A percentile compares a stretch with the other conserved stretches of the same genome.
Conservation (phyloP, 2,888 invertebrate species). For the Drosophila seclusa region DNA sequence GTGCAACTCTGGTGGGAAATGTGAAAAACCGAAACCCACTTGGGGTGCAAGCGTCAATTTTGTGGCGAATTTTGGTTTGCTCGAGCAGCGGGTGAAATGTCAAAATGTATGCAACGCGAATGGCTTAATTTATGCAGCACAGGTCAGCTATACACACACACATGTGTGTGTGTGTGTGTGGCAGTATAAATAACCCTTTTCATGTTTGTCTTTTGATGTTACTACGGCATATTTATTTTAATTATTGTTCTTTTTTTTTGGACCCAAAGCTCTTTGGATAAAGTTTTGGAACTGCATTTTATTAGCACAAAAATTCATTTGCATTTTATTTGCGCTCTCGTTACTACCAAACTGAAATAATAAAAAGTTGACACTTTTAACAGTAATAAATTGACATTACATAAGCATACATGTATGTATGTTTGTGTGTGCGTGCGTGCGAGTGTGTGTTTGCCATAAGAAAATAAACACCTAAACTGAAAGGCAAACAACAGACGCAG, state of each 20-base stretch:
- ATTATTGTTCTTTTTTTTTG: conserved; percentile 30
- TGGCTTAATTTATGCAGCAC: conserved; percentile 66
- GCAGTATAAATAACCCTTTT: conserved; percentile 65
- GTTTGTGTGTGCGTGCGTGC: conserved; percentile 8
- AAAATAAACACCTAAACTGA: conserved; percentile 62
- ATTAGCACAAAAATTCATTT: conserved; percentile 76
- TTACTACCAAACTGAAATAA: conserved; percentile 19
- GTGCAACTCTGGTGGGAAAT: not conserved
- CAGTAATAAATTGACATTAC: conserved; percentile 62
- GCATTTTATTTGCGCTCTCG: conserved; percentile 74
- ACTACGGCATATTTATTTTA: conserved; percentile 38
- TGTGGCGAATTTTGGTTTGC: conserved; percentile 32
- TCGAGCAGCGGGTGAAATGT: conserved; percentile 55
- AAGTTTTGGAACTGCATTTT: conserved; percentile 77
- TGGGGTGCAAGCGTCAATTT: conserved; percentile 59
- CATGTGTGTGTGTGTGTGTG: conserved; percentile 9
- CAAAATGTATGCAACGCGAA: conserved; percentile 48
- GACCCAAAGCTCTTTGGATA: conserved; percentile 43
- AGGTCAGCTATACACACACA: conserved; percentile 23
- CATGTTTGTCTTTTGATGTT: conserved; percentile 43
- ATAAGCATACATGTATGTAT: not conserved
- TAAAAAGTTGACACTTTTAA: conserved; percentile 49
- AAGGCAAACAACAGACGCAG: conserved; percentile 54
- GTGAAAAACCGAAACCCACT: conserved; percentile 25
- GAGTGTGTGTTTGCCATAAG: conserved; percentile 8